Percentiles rank a stretch among this genome's conserved stretches.
These are phyloP conservation scores for Glyptemys insculpta DNA, from an alignment of 2,797 vertebrate genomes.

Conservation along the genomic window DNA sequence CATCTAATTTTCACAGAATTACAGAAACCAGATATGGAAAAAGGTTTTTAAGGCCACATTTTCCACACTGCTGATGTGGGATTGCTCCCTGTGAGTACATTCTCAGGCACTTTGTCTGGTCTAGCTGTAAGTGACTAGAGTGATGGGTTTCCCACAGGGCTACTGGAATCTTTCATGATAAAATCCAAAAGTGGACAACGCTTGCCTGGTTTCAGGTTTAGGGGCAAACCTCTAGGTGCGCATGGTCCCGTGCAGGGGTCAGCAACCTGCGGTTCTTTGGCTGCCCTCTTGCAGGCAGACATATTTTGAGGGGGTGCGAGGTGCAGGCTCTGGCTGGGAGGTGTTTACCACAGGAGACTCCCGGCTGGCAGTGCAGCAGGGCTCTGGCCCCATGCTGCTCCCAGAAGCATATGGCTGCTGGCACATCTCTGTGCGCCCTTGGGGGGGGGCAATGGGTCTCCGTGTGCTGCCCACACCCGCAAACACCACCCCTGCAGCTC, in stretches of 20 bases:
- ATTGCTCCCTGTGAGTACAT: background rate
- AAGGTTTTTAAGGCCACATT: background rate
- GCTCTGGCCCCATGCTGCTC: no score
- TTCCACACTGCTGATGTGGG: background rate
- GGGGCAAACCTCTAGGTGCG: background rate
- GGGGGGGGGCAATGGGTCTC: no score
- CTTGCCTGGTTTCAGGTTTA: background rate
- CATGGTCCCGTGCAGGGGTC: accelerated
- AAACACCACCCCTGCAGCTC: no score
- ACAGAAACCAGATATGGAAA: background rate
- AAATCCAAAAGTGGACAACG: background rate
- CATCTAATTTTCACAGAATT: background rate
- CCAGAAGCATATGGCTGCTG: no score
- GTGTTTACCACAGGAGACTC: no score
- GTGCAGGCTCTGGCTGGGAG: no score
- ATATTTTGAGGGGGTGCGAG: no score
- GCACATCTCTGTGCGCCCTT: no score
- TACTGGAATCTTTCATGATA: background rate
- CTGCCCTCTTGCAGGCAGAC: no score
- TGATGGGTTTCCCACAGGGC: background rate
- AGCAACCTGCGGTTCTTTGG: background rate
- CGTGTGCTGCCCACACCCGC: background rate
- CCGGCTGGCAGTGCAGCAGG: no score
- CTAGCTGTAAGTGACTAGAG: background rate
- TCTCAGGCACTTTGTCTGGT: background rate